Conservation (phyloP, 2,797 vertebrate genomes). For the Darevskia mixta region DNA sequence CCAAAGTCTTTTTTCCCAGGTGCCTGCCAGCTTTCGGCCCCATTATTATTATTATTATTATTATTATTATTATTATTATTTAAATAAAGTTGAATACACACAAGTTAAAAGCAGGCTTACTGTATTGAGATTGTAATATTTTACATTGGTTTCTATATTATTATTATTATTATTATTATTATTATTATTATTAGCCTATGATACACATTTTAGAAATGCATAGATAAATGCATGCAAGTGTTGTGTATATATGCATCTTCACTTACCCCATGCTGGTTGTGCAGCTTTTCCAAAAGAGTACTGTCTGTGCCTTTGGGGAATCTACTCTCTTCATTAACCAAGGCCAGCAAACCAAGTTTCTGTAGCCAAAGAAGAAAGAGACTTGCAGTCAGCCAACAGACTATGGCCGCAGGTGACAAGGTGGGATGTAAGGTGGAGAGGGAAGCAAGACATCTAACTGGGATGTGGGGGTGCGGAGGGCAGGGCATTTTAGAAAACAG, state of each 20-base stretch:
- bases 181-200: neutral
- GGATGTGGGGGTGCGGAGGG: neutral
- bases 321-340: conserved; percentile 94
- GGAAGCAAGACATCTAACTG: neutral
- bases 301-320: conserved; percentile 95
- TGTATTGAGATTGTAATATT: neutral
- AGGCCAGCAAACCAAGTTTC: conserved; percentile 93
- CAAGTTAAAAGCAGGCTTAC: too few species aligned
- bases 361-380: conserved; percentile 67
- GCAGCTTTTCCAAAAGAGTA: conserved; percentile 93
- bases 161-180: neutral
- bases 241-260: conserved; percentile 42
- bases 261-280: conserved; percentile 91
- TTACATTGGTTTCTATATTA: neutral
- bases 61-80: too few species aligned
- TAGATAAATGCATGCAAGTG: conserved; percentile 22
- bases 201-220: neutral
- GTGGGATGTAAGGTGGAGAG: neutral
- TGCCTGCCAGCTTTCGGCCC: too few species aligned
- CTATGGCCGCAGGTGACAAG: neutral
- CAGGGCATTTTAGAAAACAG: too few species aligned
- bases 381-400: conserved; percentile 56
- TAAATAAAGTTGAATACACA: too few species aligned
- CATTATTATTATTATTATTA: too few species aligned
- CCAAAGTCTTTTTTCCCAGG: too few species aligned